Evolutionary conservation across 2,797 vertebrate genomes (phyloP).

Genomic region (Florisuga fusca): DNA sequence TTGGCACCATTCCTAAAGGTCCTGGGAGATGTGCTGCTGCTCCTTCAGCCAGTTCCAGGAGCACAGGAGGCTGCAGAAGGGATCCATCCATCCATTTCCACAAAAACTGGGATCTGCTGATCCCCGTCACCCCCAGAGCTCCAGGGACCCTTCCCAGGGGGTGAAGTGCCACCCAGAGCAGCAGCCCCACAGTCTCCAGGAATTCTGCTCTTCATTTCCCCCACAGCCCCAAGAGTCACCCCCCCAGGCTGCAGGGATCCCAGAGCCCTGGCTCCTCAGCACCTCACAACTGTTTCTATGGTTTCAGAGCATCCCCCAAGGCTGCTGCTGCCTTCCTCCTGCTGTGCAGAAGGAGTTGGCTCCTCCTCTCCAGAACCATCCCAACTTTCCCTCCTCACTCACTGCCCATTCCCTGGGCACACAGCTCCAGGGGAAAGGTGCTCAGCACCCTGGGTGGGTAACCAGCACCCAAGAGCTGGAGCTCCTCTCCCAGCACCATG

Average conservation of each 20-base stretch:
- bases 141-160: not conserved
- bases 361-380: not conserved
- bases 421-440: no score
- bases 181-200: accelerated
- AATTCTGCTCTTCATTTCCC: accelerated
- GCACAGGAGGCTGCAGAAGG: not conserved
- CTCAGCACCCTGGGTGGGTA: no score
- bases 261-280: not conserved
- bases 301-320: not conserved
- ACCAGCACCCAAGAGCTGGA: not conserved
- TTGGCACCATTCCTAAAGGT: not conserved
- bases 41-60: not conserved
- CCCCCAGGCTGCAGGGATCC: not conserved
- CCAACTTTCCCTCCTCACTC: not conserved
- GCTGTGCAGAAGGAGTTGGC: not conserved
- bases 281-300: not conserved
- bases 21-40: not conserved
- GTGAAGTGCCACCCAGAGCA: not conserved
- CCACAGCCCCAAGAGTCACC: no score
- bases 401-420: no score
- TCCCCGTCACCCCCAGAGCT: not conserved
- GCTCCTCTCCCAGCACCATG: not conserved
- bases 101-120: not conserved
- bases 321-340: accelerated
- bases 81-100: not conserved